phyloP scores from a whole-genome alignment of 23 tunicate species.

The Phallusia fumigata region DNA sequence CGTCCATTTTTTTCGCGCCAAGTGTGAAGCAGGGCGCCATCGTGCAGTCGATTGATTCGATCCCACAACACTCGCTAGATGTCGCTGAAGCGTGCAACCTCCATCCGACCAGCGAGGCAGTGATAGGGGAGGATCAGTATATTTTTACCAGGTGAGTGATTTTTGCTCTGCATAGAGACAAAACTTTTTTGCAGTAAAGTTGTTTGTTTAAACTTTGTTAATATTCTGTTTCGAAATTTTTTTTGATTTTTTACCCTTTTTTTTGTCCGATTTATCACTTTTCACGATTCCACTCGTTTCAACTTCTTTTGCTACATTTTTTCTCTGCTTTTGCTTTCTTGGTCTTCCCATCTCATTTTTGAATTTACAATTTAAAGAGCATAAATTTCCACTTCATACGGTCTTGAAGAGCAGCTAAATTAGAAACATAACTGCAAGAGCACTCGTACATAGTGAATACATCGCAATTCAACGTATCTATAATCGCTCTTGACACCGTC shows the following conservation, averaged over 20 bases:
- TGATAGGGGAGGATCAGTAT: constrained; percentile 87
- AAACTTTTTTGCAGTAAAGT: neutral
- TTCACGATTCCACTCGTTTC: too few species aligned
- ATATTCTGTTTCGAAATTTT: neutral
- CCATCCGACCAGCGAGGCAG: constrained; percentile 65
- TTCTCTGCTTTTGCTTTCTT: neutral
- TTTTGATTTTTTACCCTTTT: neutral
- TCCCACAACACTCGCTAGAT: constrained; percentile 62
- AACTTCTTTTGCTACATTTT: too few species aligned
- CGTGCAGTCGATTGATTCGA: constrained; percentile 61
- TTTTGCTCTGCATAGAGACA: neutral
- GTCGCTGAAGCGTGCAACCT: constrained; percentile 86
- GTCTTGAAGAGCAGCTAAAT: too few species aligned
- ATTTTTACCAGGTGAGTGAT: constrained; percentile 74
- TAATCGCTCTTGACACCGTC: too few species aligned
- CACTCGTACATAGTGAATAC: too few species aligned
- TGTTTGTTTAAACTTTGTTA: neutral
- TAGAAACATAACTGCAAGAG: too few species aligned
- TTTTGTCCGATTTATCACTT: too few species aligned
- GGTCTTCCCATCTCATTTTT: too few species aligned
- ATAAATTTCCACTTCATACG: too few species aligned
- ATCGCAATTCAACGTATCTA: too few species aligned
- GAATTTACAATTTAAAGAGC: too few species aligned
- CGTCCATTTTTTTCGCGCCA: constrained; percentile 64
- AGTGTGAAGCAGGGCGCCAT: constrained; percentile 74